phyloP scores from a whole-genome alignment of 64 coral and sea anemone genomes.

The Actinia equina region DNA sequence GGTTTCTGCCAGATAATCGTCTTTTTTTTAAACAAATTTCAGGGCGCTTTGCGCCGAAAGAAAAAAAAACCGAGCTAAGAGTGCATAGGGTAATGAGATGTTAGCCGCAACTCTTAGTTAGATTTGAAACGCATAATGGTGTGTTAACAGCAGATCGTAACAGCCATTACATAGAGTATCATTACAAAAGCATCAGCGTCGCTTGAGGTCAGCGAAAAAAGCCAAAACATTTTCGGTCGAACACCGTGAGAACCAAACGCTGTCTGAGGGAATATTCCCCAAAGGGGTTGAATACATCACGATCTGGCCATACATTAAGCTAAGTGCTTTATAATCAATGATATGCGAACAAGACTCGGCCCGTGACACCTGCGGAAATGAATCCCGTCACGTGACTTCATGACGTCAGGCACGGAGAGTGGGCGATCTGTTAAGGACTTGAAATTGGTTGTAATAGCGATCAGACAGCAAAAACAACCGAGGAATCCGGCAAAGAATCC shows the following conservation, averaged over 20 bases:
- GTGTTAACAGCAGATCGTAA: neutral
- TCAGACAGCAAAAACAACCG: neutral
- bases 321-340: conserved; percentile 4
- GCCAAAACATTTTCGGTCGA: neutral
- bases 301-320: neutral
- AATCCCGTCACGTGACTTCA: neutral
- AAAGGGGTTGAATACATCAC: neutral
- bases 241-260: neutral
- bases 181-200: neutral
- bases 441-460: neutral
- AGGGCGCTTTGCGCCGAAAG: neutral
- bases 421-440: conserved; percentile 2
- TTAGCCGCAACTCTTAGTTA: neutral
- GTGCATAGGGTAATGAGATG: neutral
- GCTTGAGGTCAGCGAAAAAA: neutral
- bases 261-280: neutral
- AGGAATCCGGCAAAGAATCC: neutral
- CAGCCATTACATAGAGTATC: neutral
- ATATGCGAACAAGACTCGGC: neutral
- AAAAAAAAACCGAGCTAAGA: neutral
- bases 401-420: neutral
- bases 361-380: neutral
- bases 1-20: neutral
- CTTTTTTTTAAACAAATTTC: neutral
- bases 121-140: neutral